Evolutionary conservation across 2,797 vertebrate species (phyloP).

Genomic region (Triplophysa bombifrons): DNA sequence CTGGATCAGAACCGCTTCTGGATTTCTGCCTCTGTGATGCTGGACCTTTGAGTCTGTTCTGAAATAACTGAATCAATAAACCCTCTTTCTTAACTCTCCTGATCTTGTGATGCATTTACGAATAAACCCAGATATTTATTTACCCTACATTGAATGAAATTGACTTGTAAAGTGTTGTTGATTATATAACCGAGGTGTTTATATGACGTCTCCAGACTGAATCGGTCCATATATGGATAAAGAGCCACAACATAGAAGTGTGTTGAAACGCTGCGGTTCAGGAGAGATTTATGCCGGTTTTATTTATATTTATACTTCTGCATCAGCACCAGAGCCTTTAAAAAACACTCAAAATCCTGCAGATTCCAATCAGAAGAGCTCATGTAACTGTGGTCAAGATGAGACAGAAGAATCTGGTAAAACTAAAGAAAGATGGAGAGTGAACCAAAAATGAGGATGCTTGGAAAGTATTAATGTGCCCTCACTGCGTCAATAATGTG

Average conservation of each 20-base stretch:
- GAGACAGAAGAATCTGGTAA: slow-evolving; percentile 44
- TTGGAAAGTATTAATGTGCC: slow-evolving; percentile 64
- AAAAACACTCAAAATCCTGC: slow-evolving; percentile 60
- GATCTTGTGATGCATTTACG: too few species aligned
- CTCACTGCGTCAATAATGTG: slow-evolving; percentile 63
- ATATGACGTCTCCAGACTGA: slow-evolving; percentile 22
- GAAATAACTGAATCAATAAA: neutral
- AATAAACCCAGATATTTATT: neutral
- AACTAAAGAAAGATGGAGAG: neutral
- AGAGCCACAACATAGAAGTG: slow-evolving; percentile 24
- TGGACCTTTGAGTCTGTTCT: neutral
- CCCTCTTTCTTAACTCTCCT: neutral
- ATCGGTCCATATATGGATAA: slow-evolving; percentile 33
- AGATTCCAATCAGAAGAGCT: slow-evolving; percentile 60
- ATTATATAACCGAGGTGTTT: neutral
- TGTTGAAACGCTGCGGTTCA: slow-evolving; percentile 35
- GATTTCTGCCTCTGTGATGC: neutral
- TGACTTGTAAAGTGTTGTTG: too few species aligned
- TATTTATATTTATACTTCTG: slow-evolving; percentile 52
- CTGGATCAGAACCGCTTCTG: neutral
- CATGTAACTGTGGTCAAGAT: slow-evolving; percentile 59
- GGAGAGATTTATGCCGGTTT: slow-evolving; percentile 51
- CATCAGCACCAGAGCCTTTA: slow-evolving; percentile 54
- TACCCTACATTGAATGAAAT: neutral
- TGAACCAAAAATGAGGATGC: slow-evolving; percentile 44